Conservation (phyloP, 1,140 invertebrate genomes). For the Bombus fervidus region DNA sequence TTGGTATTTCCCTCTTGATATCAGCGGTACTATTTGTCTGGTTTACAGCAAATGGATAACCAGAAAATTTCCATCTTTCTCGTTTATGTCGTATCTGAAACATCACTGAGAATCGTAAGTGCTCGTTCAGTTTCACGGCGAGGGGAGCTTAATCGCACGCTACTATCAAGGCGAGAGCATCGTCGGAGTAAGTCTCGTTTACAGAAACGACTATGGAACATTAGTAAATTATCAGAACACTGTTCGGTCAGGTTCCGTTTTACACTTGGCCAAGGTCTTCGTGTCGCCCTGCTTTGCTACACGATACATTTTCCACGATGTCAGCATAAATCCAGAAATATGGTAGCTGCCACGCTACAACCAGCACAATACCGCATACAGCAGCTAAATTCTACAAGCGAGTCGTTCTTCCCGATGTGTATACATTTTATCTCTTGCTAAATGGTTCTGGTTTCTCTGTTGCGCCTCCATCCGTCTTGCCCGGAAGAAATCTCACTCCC, state of each 20-base stretch:
- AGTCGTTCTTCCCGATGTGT: conserved; percentile 48
- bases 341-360: conserved; percentile 47
- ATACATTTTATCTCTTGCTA: conserved; percentile 59
- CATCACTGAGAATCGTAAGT: no score
- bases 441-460: conserved; percentile 37
- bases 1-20: not conserved
- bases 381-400: conserved; percentile 22
- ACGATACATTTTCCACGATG: conserved; percentile 59
- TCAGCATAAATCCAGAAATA: conserved; percentile 69
- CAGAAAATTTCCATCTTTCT: not conserved
- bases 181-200: not conserved
- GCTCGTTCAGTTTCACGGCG: not conserved
- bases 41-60: not conserved
- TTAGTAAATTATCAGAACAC: conserved; percentile 13
- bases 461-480: conserved; percentile 7
- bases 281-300: conserved; percentile 52
- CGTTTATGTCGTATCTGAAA: not conserved
- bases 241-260: conserved; percentile 21
- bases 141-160: not conserved
- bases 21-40: not conserved
- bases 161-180: not conserved
- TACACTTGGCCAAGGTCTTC: conserved; percentile 20
- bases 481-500: conserved; percentile 27
- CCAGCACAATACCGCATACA: conserved; percentile 36
- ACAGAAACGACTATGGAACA: not conserved